Base-by-base conservation (phyloP, 2,113 vertebrate genomes). In the Ceyx melanurus region DNA sequence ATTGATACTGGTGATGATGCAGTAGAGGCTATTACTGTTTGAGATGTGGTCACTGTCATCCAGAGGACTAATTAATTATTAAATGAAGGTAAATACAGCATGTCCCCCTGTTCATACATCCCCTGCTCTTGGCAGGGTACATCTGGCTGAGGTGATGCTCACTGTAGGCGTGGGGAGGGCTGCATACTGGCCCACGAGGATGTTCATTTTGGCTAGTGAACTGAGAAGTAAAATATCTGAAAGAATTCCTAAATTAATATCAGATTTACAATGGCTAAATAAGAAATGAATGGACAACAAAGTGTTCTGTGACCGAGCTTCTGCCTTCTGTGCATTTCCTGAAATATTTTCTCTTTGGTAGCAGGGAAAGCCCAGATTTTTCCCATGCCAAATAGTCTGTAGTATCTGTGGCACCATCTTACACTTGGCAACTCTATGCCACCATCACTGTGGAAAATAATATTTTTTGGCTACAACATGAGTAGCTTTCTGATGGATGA, bases 21-120 rank as follows among this genome's bases (percentile, higher is more conserved):
- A 93, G 92, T 92, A 56, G 92, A 85, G 82, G 60, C 89, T 93
- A 91, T 96, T 96, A 95, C 96, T 76, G 58, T 76, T 92, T 71
- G 85, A 90, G 93, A 93, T 91, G 95, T 64, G 87, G 92, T 94
- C 78, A 93, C 82, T 90, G 85, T 96, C 93, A 87, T 93, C 61
- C 77, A 94, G 82, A 96, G 97, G 89, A 97, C 76, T 96, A 94
- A 96, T 96, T 95, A 89, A 96, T 96, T 95, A 89, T 92, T 92
- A 89, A 94, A 91, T 95, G 85, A 96, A 96, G 87, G 93, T 91
- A 95, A 95, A 92, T 93, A 76, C 45, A 91, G 76, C 57, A 15
- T 83, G 42, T 67, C 50, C 71, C 72, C 50, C 31, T 12, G 53
- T 90, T 93, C 60, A 91, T 74, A 89, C 1, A 0, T 81, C 0